A percentile compares a stretch with the other conserved stretches of the same genome.
Conservation (phyloP, 2,113 vertebrate species). For the Caracal caracal region DNA sequence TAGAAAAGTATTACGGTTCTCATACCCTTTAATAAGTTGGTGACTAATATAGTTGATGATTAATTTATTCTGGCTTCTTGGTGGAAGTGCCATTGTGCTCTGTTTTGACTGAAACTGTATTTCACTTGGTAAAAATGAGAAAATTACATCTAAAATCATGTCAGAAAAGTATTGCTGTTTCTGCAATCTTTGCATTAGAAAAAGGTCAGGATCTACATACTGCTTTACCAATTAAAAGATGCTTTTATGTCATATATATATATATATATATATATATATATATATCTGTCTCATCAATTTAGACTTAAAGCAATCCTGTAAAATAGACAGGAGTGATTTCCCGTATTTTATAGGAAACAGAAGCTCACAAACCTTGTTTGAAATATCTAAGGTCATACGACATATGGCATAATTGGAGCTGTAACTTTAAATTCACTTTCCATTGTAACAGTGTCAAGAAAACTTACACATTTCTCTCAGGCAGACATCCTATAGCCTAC, state of each 20-base stretch:
- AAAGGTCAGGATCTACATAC: not conserved
- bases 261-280: not conserved
- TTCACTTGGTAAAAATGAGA: not conserved
- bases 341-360: not conserved
- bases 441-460: not conserved
- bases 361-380: constrained; percentile 17
- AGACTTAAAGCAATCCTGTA: not conserved
- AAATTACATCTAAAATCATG: constrained; percentile 1
- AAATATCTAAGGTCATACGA: not conserved
- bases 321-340: constrained; percentile 30
- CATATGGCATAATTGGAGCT: not conserved
- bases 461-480: not conserved
- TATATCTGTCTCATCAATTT: not conserved
- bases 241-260: not conserved
- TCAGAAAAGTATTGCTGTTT: not conserved
- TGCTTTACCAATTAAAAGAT: constrained; percentile 38
- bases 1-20: not conserved
- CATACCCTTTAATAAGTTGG: not conserved
- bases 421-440: not conserved
- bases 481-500: not conserved
- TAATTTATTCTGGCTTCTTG: not conserved
- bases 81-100: not conserved
- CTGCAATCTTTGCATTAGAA: not conserved
- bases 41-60: not conserved
- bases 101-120: not conserved